Evolutionary conservation across 2,113 vertebrate species (phyloP), one percentile per base, ranked within the genome.

Genomic region (Fregata magnificens): DNA sequence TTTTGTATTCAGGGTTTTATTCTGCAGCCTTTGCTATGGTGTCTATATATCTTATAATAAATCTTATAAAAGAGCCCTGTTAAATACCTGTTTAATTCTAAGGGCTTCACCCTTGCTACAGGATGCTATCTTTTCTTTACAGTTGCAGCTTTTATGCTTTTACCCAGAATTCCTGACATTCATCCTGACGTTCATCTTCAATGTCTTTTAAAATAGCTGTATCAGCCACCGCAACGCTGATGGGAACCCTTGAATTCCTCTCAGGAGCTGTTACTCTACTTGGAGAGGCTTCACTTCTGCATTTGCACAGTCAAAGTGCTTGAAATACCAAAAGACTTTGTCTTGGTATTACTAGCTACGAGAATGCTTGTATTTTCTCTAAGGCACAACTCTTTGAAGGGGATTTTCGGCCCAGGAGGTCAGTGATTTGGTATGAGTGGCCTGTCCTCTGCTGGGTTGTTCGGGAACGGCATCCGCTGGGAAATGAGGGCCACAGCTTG

Each of bases 401-500:
- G 69, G n/a, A 55, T 74, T 89, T 95, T 63, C 24, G 1, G 44
- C 8, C 7, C 16, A 2, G 10, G 29, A 79, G 84, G 81, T 92
- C 44, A 29, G 44, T 11, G 81, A 56, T 97, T 96, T 82, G 88
- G 25, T 95, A 32, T 82, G 95, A 83, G 59, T 16, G 87, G 88
- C 90, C 96, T 97, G 97, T 79, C 97, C 96, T 96, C 97, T 98
- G 91, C 94, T 96, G 97, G 97, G 93, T 47, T 85, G n/a, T 80
- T 95, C 16, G 26, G 93, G 92, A 95, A 90, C 14, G 34, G 70
- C 95, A 95, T 56, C 61, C 4, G 0, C 66, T 74, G 81, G 19
- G 38, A 65, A 69, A 10, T 0, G 5, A 32, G n/a, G 36, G 26
- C 36, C 0, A 4, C 32, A 15, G 38, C 44, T 58, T 14, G 3